Base-by-base conservation (phyloP, 2,888 invertebrate species). In the Dugesia japonica region DNA sequence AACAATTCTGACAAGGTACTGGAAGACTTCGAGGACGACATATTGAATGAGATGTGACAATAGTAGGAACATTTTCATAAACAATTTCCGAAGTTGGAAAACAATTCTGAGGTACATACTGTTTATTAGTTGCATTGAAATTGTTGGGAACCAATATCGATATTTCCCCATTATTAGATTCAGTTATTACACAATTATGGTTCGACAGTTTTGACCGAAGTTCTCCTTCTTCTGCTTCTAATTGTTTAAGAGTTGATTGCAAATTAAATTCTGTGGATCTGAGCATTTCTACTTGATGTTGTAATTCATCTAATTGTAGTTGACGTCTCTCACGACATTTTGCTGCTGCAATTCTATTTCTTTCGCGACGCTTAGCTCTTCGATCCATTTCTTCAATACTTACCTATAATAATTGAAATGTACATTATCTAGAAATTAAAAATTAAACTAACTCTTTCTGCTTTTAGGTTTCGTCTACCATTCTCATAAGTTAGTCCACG, bases 321-420 rank as follows among this genome's bases (percentile, higher is more conserved):
- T 75, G 75, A n/a, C 75, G 42, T 26, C 75, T 1, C 27, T 75
- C 42, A n/a, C 75, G 75, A 20, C 75, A 75, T 20, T 56, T 27
- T 26, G 75, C 75, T 13, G 75, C 75, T 4, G 75, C 75, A n/a
- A 56, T 56, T n/a, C 75, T 7, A 56, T 75, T 75, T 4, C 75
- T 7, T 27, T 75, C 75, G 1, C 75, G 75, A 17, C 75, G 42
- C 27, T 56, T 75, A 23, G 75, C 75, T 56, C 28, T 13, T 13
- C 75, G 71, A 15, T 31, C 31, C 28, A 33, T 33, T 23, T 73
- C 73, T 20, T 73, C 76, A 33, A 23, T 7, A 56, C 56, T 56
- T n/a, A 56, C 56, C 56, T 56, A 31, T 31, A 7, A 31, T 31
- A 13, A 31, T n/a, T n/a, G n/a, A n/a, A n/a, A n/a, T n/a, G n/a